Base-by-base conservation (phyloP, 2,113 vertebrate genomes). In the Morone chrysops region DNA sequence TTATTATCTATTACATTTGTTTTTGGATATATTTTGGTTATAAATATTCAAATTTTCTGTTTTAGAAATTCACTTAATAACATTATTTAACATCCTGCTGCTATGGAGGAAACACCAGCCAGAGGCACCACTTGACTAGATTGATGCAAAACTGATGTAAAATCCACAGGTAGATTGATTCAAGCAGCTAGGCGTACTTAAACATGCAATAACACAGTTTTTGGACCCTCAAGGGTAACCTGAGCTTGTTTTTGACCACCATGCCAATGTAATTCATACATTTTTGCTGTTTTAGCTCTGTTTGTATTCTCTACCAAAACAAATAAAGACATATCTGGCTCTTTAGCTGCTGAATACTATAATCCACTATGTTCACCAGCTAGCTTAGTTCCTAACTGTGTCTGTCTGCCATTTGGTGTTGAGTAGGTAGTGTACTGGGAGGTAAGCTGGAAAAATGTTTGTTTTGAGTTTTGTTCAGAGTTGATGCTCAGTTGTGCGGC, bases 31-130 rank as follows among this genome's bases (percentile, higher is more conserved):
- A 13, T 53, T 53, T 60, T 22, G 20, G 31, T 63, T 17, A 25
- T 63, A 40, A 22, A 41, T 63, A 51, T 63, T 75, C 9, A 50
- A 74, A 73, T 4, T 47, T 45, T 20, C 45, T 47, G 71, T 50
- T 12, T n/a, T 2, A 48, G 70, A 74, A 41, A 56, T 59, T 59
- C 25, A 31, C 25, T 56, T 10, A 51, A 4, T 4, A 8, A 18
- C 17, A 13, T 11, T 2, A 13, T 53, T 38, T 7, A 70, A 16
- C 51, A 22, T n/a, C 1, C 17, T 51, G 50, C 18, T n/a, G 18
- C 5, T 3, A 36, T 50, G 45, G 45, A 36, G 45, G 22, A 10
- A 8, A 66, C 41, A 25, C 41, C 40, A 4, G 16, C 45, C 48
- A 17, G 16, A 5, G 48, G 31, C 31, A 2, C 31, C 31, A 31